Base-by-base conservation (phyloP, 1,140 invertebrate species). In the Aricia agestis region DNA sequence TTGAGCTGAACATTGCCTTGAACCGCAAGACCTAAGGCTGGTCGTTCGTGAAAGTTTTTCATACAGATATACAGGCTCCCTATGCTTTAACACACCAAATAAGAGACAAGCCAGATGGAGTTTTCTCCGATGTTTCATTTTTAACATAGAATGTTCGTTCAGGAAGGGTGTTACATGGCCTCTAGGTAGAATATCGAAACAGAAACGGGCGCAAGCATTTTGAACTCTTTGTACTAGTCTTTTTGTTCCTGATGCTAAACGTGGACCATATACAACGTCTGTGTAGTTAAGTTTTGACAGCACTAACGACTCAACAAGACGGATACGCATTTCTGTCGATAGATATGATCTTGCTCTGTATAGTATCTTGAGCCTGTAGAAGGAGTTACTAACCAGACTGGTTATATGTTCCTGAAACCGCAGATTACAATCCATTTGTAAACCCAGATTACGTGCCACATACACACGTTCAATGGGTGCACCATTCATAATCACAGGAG, bases 281-380 rank as follows among this genome's bases (percentile, higher is more conserved):
- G 41, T 36, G 15, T 67, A 67, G 17, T 67, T 67, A 4, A 67
- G n/a, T 67, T 67, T 67, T 1, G 36, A 67, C 11, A 67, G 41
- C 5, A 17, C 32, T 10, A 67, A 18, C 4, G 66, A 52, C 17
- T 67, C 66, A 10, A 67, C 41, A 19, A 67, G 41, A n/a, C 2
- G 17, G n/a, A 52, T 18, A 18, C 66, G 7, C 2, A 67, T 18
- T 41, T 45, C 66, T 18, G 31, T 41, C 5, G 10, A 18, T 11
- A 67, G 42, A 19, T 45, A 67, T n/a, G 41, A n/a, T 45, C 36
- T 45, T 17, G 42, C 42, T 52, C 18, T 17, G 18, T 31, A 31
- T 31, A 65, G 6, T 19, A 65, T 19, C 25, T 65, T 65, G 10
- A 65, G 19, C 25, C 25, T 31, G 25, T 65, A 65, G 25, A 65